A percentile compares a stretch with the other conserved stretches of the same genome.
phyloP scores from a whole-genome alignment of 2,888 invertebrate species.

The Actias luna region DNA sequence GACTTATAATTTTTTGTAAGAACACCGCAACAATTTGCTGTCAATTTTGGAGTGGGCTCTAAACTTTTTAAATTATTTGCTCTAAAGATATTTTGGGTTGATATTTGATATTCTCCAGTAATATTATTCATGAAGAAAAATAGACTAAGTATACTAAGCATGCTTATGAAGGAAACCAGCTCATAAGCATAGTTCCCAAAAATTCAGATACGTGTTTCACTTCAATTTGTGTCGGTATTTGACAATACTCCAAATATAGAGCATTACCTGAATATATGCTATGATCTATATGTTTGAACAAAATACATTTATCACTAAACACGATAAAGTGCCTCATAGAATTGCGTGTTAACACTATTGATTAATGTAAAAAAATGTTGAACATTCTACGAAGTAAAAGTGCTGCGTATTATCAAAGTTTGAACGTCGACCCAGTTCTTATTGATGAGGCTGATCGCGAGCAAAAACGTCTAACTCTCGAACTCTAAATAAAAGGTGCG shows the following conservation, averaged over 20 bases:
- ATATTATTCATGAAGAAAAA: no score
- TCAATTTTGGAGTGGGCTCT: no score
- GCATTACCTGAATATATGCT: not conserved
- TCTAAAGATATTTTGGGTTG: no score
- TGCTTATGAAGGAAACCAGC: no score
- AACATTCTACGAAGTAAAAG: slow-evolving; percentile 68
- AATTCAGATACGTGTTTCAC: no score
- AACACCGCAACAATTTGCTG: no score
- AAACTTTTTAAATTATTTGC: no score
- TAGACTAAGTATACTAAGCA: no score
- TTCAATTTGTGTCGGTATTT: no score
- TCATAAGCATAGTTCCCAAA: no score
- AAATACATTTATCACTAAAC: not conserved
- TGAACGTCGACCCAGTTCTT: slow-evolving; percentile 66
- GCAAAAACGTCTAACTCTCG: slow-evolving; percentile 61
- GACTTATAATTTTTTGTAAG: no score
- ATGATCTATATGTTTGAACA: not conserved
- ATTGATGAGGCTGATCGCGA: slow-evolving; percentile 49
- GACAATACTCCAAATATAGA: not conserved
- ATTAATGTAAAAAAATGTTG: slow-evolving; percentile 51
- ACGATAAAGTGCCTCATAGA: not conserved
- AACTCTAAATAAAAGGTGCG: slow-evolving; percentile 62
- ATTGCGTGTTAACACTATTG: slow-evolving; percentile 28
- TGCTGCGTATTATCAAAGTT: slow-evolving; percentile 65
- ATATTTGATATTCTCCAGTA: no score